Evolutionary conservation across 92 coral and sea anemone species (phyloP).

Genomic region (Anthopleura xanthogrammica): DNA sequence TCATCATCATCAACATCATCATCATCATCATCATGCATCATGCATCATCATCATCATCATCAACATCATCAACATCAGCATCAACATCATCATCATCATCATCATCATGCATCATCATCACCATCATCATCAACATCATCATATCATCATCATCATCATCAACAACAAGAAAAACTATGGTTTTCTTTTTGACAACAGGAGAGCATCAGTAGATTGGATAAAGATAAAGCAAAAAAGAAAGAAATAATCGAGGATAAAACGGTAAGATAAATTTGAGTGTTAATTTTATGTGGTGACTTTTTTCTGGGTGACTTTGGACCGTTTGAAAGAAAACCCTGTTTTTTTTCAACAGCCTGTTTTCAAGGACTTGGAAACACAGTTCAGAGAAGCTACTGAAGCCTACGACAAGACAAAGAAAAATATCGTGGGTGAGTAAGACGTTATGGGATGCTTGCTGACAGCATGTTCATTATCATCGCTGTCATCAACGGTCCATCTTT

Average conservation of each 20-base stretch:
- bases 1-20: no score
- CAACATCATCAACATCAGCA: no score
- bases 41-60: no score
- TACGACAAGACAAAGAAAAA: constrained; percentile 77
- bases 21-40: no score
- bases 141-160: not conserved
- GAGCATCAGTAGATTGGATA: constrained; percentile 63
- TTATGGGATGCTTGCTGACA: not conserved
- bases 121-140: no score
- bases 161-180: no score
- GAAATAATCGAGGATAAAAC: constrained; percentile 74
- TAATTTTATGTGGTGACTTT: no score
- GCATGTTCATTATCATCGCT: not conserved
- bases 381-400: constrained; percentile 73
- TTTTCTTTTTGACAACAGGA: constrained; percentile 44
- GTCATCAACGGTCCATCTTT: not conserved
- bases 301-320: no score
- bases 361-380: constrained; percentile 77
- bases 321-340: not conserved
- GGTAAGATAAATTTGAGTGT: constrained; percentile 38
- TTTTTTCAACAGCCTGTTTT: constrained; percentile 66
- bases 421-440: constrained; percentile 72
- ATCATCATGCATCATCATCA: no score
- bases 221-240: constrained; percentile 57
- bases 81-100: no score